A percentile compares a stretch with the other conserved stretches of the same genome.
Conservation (phyloP, 2,113 vertebrate species). For the Arvicanthis niloticus region DNA sequence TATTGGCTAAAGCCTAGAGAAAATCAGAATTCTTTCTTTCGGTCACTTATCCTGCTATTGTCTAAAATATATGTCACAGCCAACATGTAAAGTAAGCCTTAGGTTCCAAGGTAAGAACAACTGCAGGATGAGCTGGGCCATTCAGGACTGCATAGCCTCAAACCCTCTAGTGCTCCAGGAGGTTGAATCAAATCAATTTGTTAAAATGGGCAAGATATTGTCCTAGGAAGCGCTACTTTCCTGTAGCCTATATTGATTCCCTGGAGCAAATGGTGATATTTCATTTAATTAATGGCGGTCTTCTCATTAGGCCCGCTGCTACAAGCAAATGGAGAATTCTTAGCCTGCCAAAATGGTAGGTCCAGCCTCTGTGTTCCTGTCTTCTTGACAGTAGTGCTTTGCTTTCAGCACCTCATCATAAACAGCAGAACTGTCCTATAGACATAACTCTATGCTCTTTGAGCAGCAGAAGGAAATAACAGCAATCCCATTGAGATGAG, state of each 20-base stretch:
- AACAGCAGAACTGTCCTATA: constrained; percentile 28
- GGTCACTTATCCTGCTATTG: background rate
- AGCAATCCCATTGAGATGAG: background rate
- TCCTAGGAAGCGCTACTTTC: background rate
- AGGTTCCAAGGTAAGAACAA: background rate
- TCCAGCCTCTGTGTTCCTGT: background rate
- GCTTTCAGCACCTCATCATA: background rate
- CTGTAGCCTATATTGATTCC: background rate
- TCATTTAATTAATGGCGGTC: background rate
- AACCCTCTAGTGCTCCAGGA: background rate
- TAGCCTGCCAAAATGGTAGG: background rate
- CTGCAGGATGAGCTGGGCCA: background rate
- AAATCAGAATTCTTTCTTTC: background rate
- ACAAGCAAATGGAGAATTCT: constrained; percentile 5
- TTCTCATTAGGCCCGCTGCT: constrained; percentile 23
- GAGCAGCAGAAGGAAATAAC: background rate
- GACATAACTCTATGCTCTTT: background rate
- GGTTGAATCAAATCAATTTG: background rate
- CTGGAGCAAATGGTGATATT: background rate
- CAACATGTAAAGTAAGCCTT: background rate
- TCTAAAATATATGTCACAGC: background rate
- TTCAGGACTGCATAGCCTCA: background rate
- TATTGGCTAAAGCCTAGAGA: background rate
- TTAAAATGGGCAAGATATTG: background rate
- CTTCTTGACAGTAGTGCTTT: constrained; percentile 6